Base-by-base conservation (phyloP, 1,140 invertebrate genomes). In the Heliconius congener region DNA sequence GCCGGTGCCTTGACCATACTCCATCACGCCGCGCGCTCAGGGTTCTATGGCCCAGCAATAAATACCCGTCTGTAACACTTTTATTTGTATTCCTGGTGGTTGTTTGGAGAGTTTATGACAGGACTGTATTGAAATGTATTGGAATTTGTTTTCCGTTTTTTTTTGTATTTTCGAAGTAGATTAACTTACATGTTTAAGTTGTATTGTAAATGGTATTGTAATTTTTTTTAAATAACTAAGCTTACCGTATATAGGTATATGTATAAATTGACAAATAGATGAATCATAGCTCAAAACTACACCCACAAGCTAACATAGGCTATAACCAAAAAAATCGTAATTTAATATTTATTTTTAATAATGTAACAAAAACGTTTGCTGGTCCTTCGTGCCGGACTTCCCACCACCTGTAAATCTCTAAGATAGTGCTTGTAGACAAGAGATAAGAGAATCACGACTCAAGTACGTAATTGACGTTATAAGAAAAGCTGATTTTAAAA, bases 381-480 rank as follows among this genome's bases (percentile, higher is more conserved):
- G 77, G 84, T 86, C 80, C 86, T 84, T 81, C 81, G 83, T 85
- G 83, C 85, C 76, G 86, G 85, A 91, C 83, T 87, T 87, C 82
- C 84, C 85, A 79, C 80, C 85, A 84, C 85, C 83, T 88, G 89
- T 90, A 92, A 92, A 92, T 92, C 89, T 91, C 83, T 11, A 60
- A 76, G 88, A 90, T 91, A 91, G 84, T 57, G 76, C 79, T 75
- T 70, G 81, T 72, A 83, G 85, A 87, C 85, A 18, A 78, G 57
- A 78, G 90, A 90, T 91, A 91, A 89, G 82, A 39, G 71, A 77
- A 73, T 84, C 90, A 89, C 87, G 87, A 87, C 81, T 84, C 82
- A 77, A 85, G 84, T 66, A 66, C 23, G 60, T 91, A 91, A 91
- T 91, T 92, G 88, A 89, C 88, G 87, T 91, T 88, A 89, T 88